Percentiles rank a stretch among this genome's conserved stretches.
phyloP scores from a whole-genome alignment of 1,140 invertebrate species.

The Bicyclus anynana region DNA sequence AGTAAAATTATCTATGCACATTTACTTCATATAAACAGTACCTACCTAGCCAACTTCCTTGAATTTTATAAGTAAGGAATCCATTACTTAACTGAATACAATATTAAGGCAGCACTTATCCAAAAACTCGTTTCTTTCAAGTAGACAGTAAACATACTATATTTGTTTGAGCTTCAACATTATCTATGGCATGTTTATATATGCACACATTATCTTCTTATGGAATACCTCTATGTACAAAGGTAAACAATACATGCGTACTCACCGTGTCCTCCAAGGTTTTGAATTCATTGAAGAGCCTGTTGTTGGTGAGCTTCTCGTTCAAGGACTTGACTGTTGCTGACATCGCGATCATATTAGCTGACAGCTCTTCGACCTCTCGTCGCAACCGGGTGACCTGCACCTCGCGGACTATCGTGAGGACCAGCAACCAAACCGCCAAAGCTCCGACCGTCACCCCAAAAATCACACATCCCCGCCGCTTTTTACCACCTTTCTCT shows the following conservation, averaged over 20 bases:
- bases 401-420: constrained; percentile 52
- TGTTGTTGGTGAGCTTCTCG: constrained; percentile 52
- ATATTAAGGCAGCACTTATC: background rate
- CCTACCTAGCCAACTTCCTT: too few relatives aligned
- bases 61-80: too few relatives aligned
- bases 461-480: constrained; percentile 39
- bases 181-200: constrained; percentile 22
- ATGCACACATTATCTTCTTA: constrained; percentile 7
- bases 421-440: constrained; percentile 43
- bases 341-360: constrained; percentile 54
- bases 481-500: constrained; percentile 34
- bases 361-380: constrained; percentile 57
- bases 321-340: constrained; percentile 52
- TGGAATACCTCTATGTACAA: background rate
- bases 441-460: constrained; percentile 36
- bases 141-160: constrained; percentile 1
- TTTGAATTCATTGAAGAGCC: constrained; percentile 58
- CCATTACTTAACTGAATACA: background rate
- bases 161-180: constrained; percentile 9
- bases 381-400: constrained; percentile 46
- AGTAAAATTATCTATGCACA: too few relatives aligned
- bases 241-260: constrained; percentile 15
- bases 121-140: constrained; percentile 15
- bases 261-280: constrained; percentile 64
- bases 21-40: too few relatives aligned